These are phyloP conservation scores for Psilopsiagon aurifrons DNA, from an alignment of 2,113 vertebrate species.

Conservation along the genomic window DNA sequence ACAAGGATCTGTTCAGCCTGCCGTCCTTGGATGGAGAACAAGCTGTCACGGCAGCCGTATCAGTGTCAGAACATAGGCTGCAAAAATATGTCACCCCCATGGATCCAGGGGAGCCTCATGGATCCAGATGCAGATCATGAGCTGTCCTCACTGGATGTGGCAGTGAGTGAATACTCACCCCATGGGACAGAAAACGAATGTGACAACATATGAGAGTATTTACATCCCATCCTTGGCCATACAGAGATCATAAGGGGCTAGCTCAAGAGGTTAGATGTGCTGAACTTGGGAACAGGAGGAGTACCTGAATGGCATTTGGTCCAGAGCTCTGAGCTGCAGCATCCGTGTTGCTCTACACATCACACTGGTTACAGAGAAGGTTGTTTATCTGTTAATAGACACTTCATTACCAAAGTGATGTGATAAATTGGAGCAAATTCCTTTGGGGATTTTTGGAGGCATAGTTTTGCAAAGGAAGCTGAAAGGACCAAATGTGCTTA, in stretches of 20 bases:
- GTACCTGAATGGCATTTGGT: not conserved
- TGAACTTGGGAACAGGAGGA: not conserved
- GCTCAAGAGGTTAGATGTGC: not conserved
- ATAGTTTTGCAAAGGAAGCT: not conserved
- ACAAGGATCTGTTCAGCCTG: not conserved
- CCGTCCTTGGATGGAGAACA: not conserved
- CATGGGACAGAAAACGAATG: not conserved
- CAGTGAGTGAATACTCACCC: not conserved
- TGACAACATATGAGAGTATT: rapidly evolving
- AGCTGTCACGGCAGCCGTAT: not conserved
- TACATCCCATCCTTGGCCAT: rapidly evolving
- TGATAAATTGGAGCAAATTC: not conserved
- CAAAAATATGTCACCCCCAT: not conserved
- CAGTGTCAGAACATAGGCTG: rapidly evolving
- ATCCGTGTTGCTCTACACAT: too few relatives aligned
- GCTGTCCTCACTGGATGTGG: rapidly evolving
- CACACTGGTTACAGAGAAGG: not conserved
- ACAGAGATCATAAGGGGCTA: rapidly evolving
- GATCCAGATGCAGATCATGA: not conserved
- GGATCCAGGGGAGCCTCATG: not conserved
- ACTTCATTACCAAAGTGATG: not conserved
- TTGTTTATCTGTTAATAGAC: not conserved
- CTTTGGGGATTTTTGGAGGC: not conserved
- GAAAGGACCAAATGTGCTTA: not conserved
- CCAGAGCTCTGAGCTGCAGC: not conserved